Percentiles rank a stretch among this genome's conserved stretches.
Conservation (phyloP, 2,797 vertebrate species). For the Melanogrammus aeglefinus region DNA sequence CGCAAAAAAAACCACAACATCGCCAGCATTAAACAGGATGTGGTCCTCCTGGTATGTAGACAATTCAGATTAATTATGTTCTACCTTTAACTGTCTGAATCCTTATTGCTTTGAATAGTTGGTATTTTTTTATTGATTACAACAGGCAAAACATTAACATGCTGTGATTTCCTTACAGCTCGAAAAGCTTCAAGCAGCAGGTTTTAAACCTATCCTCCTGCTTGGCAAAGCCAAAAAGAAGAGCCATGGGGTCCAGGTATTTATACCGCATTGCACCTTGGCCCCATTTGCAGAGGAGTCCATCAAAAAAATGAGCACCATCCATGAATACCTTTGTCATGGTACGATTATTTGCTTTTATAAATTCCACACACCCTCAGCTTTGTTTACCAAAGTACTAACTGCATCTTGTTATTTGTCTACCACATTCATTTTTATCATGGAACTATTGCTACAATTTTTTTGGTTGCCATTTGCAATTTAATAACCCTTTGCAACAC, state of each 20-base stretch:
- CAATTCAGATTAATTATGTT: neutral
- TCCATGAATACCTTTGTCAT: neutral
- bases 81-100: neutral
- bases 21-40: neutral
- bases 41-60: neutral
- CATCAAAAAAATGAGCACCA: neutral
- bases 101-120: neutral
- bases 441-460: neutral
- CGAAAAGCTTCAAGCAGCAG: neutral
- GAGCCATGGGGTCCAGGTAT: neutral
- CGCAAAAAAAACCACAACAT: neutral
- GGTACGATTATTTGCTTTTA: neutral
- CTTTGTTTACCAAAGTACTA: neutral
- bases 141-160: neutral
- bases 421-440: neutral
- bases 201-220: neutral
- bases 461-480: neutral
- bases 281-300: neutral
- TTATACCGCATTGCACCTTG: neutral
- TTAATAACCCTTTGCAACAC: neutral
- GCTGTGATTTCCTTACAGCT: neutral
- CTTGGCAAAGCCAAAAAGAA: neutral
- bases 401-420: conserved; percentile 1
- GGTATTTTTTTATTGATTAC: neutral
- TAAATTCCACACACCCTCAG: conserved; percentile 2